Conservation (phyloP, 2,113 vertebrate genomes). For the Campylomormyrus tamandua region DNA sequence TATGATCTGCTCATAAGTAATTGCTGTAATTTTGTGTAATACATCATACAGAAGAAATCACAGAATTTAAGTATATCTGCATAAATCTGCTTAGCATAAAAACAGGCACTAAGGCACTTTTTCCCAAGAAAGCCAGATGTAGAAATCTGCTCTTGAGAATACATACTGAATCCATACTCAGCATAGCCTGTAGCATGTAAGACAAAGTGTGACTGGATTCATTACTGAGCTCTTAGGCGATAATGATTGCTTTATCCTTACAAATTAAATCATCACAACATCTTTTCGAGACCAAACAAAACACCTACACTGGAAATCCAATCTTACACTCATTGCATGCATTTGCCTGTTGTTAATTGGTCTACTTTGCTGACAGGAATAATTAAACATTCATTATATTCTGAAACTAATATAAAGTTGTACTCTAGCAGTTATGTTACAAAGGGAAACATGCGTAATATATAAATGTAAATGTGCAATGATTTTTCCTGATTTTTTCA, state of each 20-base stretch:
- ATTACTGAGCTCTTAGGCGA: neutral
- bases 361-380: neutral
- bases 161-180: slow-evolving; percentile 17
- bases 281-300: slow-evolving; percentile 20
- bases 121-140: neutral
- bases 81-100: slow-evolving; percentile 7
- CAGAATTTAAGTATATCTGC: neutral
- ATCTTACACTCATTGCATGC: slow-evolving; percentile 14
- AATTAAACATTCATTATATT: slow-evolving; percentile 14
- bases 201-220: neutral
- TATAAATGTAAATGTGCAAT: neutral
- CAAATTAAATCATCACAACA: slow-evolving; percentile 31
- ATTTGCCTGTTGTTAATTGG: slow-evolving; percentile 4
- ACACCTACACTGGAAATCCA: slow-evolving; percentile 27
- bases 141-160: neutral
- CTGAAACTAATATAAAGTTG: neutral
- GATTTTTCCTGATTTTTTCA: neutral
- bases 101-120: neutral
- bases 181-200: neutral
- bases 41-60: neutral
- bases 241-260: slow-evolving; percentile 23
- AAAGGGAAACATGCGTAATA: neutral
- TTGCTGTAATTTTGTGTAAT: neutral
- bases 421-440: neutral
- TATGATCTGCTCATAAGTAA: neutral